Percentiles rank a stretch among this genome's conserved stretches.
phyloP scores from a whole-genome alignment of 2,888 invertebrate genomes.

The Mamestra brassicae region DNA sequence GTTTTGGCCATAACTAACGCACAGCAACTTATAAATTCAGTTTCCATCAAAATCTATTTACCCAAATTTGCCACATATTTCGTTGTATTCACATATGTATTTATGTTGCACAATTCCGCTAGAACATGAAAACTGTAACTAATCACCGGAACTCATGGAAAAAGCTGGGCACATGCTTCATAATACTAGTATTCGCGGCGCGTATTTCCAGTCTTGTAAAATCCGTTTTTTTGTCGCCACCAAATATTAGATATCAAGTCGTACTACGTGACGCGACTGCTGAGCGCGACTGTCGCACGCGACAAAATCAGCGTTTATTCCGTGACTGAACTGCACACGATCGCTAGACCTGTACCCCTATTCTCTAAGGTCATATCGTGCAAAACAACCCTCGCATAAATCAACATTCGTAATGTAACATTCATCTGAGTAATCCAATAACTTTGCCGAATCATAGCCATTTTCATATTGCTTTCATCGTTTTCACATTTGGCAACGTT shows the following conservation, averaged over 20 bases:
- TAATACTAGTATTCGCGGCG: conserved; percentile 56
- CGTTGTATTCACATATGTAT: neutral
- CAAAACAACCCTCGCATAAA: conserved; percentile 42
- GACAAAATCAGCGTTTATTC: conserved; percentile 70
- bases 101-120: neutral
- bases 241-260: conserved; percentile 80
- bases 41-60: neutral
- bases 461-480: conserved; percentile 44
- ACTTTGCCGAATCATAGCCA: conserved; percentile 24
- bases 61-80: neutral
- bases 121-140: conserved; percentile 6
- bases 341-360: conserved; percentile 57
- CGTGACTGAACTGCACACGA: conserved; percentile 60
- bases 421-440: conserved; percentile 44
- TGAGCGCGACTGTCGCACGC: conserved; percentile 61
- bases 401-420: conserved; percentile 46
- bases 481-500: conserved; percentile 42
- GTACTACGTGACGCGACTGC: conserved; percentile 73
- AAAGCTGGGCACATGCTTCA: conserved; percentile 7
- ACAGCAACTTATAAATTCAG: neutral
- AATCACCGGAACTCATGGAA: conserved; percentile 12
- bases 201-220: conserved; percentile 72
- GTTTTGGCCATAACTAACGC: neutral
- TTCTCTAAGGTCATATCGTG: conserved; percentile 61
- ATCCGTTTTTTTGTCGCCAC: conserved; percentile 75